Percentiles rank a stretch among this genome's conserved stretches.
Evolutionary conservation across 2,113 vertebrate species (phyloP).

Genomic region (Cyanoramphus novaezelandiae): DNA sequence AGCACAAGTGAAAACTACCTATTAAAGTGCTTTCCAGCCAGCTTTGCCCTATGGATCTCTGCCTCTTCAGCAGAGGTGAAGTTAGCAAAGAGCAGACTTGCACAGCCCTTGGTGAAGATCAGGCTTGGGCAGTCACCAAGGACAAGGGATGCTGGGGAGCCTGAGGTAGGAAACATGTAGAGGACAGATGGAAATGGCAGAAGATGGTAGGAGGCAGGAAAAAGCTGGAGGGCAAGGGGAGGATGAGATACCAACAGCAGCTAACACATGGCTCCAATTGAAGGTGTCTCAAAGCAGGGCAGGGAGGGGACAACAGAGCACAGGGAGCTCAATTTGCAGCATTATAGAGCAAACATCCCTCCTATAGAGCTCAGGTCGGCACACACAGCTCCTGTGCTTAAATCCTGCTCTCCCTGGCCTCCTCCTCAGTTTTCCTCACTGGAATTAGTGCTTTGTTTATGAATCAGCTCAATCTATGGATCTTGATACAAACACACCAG

Average conservation of each 20-base stretch:
- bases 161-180: not conserved
- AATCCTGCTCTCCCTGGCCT: not conserved
- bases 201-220: not conserved
- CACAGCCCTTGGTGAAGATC: not conserved
- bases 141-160: not conserved
- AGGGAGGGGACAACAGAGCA: not conserved
- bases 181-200: constrained; percentile 4
- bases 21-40: not conserved
- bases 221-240: not conserved
- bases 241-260: not conserved
- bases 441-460: constrained; percentile 74
- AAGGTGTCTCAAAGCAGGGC: not conserved
- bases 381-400: fast-evolving
- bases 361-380: not conserved
- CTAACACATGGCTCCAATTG: fast-evolving
- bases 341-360: fast-evolving
- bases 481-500: constrained; percentile 60
- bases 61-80: not conserved
- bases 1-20: not conserved
- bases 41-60: not conserved
- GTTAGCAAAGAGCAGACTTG: fast-evolving
- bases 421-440: constrained; percentile 26
- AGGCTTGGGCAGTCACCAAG: not conserved
- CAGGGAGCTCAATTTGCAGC: fast-evolving
- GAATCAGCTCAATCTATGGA: constrained; percentile 64